phyloP scores from a whole-genome alignment of 2,113 vertebrate species.

The Okapia johnstoni region DNA sequence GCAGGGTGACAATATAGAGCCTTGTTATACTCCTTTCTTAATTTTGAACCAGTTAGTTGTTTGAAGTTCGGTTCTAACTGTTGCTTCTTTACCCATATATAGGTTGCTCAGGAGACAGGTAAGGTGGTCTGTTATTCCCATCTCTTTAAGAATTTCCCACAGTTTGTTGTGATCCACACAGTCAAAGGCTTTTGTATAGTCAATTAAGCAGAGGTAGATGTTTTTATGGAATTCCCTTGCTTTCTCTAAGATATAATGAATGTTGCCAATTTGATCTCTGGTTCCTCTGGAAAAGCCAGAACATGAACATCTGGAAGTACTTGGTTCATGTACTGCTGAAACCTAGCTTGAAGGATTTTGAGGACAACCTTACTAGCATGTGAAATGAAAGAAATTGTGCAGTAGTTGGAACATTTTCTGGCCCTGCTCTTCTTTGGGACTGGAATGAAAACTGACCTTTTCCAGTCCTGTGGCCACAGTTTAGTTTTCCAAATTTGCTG shows the following conservation, averaged over 20 bases:
- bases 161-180: background rate
- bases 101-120: background rate
- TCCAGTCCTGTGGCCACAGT: background rate
- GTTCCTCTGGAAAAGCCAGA: too few species aligned
- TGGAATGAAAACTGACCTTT: background rate
- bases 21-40: background rate
- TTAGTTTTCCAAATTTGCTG: background rate
- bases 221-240: background rate
- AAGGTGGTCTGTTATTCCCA: background rate
- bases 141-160: background rate
- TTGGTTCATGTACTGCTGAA: background rate
- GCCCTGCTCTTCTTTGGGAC: background rate
- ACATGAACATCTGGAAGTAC: background rate
- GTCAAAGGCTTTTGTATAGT: background rate
- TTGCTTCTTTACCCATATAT: background rate
- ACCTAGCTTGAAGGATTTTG: background rate
- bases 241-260: background rate
- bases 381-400: background rate
- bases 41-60: background rate
- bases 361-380: background rate
- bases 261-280: background rate
- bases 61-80: background rate
- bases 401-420: background rate
- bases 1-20: background rate
- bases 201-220: background rate